phyloP scores from a whole-genome alignment of 2,113 vertebrate genomes.

The Dipodomys stephensi region DNA sequence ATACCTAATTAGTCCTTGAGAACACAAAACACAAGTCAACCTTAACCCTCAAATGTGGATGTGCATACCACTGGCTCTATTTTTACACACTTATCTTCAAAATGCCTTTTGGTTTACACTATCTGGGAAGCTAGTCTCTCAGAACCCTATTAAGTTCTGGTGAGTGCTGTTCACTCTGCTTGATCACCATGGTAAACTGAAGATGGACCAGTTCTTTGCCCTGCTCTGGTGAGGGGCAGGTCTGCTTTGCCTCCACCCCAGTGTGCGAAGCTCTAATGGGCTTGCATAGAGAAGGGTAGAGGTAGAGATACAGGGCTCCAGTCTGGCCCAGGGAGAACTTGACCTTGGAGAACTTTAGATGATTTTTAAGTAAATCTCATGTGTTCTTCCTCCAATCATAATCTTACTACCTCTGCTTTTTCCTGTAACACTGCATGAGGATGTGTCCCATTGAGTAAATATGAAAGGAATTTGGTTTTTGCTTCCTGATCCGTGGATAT shows the following conservation, averaged over 20 bases:
- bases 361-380: no score
- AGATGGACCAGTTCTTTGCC: neutral
- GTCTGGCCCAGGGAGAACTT: no score
- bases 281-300: fast-evolving
- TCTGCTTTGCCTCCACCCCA: neutral
- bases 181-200: neutral
- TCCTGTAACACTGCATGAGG: neutral
- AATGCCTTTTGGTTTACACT: no score
- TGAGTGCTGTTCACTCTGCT: no score
- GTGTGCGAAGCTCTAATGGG: fast-evolving
- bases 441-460: neutral
- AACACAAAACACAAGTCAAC: neutral
- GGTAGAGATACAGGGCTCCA: fast-evolving
- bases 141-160: neutral
- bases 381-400: no score
- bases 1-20: neutral
- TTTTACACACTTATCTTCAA: neutral
- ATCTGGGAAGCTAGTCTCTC: no score
- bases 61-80: neutral
- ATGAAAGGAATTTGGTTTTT: neutral
- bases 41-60: neutral
- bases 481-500: neutral
- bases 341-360: no score
- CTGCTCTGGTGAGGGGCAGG: neutral
- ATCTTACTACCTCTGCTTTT: no score